phyloP scores from a whole-genome alignment of 2,113 vertebrate genomes.

The Prunella fulvescens region DNA sequence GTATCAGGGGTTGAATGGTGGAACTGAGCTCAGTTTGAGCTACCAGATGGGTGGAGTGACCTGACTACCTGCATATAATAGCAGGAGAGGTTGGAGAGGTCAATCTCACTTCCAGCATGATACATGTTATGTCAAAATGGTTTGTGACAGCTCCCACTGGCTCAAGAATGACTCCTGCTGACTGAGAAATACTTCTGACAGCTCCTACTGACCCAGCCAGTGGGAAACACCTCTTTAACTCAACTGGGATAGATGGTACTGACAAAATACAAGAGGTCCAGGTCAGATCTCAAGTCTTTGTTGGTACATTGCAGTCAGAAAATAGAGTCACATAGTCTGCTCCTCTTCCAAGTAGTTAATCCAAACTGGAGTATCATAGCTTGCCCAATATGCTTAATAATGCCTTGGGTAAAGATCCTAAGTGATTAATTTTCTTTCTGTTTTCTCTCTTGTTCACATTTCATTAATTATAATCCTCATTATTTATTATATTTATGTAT shows the following conservation, averaged over 20 bases:
- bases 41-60: not conserved
- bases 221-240: slow-evolving; percentile 30
- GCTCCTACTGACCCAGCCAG: slow-evolving; percentile 26
- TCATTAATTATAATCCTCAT: not conserved
- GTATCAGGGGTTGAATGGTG: not conserved
- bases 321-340: not conserved
- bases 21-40: not conserved
- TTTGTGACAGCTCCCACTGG: slow-evolving; percentile 55
- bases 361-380: not conserved
- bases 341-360: not conserved
- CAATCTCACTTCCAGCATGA: slow-evolving; percentile 28
- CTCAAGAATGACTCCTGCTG: slow-evolving; percentile 55
- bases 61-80: not conserved
- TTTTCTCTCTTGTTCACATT: not conserved
- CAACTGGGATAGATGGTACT: not conserved
- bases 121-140: slow-evolving; percentile 37
- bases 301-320: not conserved
- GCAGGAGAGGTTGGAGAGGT: slow-evolving; percentile 27
- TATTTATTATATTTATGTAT: not conserved
- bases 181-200: slow-evolving; percentile 52
- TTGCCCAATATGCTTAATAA: not conserved
- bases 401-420: not conserved
- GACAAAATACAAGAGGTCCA: slow-evolving; percentile 22
- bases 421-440: not conserved
- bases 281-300: slow-evolving; percentile 20